phyloP scores from a whole-genome alignment of 2,797 vertebrate genomes.

The Peromyscus melanophrys region DNA sequence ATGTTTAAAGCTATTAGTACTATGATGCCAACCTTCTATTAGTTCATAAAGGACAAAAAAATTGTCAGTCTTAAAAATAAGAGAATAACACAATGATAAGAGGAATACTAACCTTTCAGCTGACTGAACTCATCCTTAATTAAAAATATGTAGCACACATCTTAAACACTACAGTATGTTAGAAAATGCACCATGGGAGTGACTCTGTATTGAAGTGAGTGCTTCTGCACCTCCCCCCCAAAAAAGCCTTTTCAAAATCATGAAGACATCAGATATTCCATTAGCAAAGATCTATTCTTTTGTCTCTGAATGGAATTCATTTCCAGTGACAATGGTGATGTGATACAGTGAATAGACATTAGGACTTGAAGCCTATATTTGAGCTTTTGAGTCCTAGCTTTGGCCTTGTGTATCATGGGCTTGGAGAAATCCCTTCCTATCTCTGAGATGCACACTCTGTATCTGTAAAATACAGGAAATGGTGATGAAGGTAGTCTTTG shows the following conservation, averaged over 20 bases:
- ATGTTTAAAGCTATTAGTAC: background rate
- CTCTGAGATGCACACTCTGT: background rate
- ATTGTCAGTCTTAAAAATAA: background rate
- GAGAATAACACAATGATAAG: background rate
- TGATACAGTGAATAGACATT: background rate
- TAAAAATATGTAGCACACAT: background rate
- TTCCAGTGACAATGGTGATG: background rate
- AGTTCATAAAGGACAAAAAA: background rate
- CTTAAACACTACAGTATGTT: background rate
- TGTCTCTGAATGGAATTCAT: background rate
- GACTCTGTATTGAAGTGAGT: background rate
- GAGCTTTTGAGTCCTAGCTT: background rate
- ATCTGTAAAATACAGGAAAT: background rate
- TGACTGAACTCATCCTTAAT: background rate
- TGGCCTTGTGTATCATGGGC: background rate
- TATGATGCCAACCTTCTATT: background rate
- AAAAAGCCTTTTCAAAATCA: background rate
- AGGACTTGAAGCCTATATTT: background rate
- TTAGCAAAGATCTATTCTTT: background rate
- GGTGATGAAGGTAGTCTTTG: background rate
- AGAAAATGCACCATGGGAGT: background rate
- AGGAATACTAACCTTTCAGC: background rate
- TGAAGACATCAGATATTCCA: background rate
- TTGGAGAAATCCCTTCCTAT: background rate
- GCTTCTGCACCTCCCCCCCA: too few species aligned